phyloP scores from a whole-genome alignment of 2,797 vertebrate species.

The Myripristis jacobus region DNA sequence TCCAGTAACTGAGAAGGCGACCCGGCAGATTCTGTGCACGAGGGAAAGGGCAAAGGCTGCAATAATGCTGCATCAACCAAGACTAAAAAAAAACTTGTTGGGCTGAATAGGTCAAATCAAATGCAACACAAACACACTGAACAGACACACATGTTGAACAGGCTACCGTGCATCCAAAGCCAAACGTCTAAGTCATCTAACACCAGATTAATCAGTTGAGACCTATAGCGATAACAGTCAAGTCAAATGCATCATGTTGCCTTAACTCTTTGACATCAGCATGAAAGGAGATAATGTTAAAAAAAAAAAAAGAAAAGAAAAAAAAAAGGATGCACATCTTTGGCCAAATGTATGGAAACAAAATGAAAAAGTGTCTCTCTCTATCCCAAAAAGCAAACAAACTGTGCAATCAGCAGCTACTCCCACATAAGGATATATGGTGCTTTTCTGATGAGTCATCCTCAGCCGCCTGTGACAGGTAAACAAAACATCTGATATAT shows the following conservation, averaged over 20 bases:
- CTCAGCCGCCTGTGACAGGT: conserved; percentile 61
- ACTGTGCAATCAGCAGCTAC: conserved; percentile 48
- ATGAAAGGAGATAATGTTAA: conserved; percentile 32
- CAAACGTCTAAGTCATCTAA: conserved; percentile 2
- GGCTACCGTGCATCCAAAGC: not conserved
- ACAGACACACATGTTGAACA: conserved; percentile 9
- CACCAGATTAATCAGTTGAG: not conserved
- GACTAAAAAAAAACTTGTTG: conserved; percentile 46
- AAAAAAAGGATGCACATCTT: conserved; percentile 21
- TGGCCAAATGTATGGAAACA: conserved; percentile 21
- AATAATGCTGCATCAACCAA: conserved; percentile 54
- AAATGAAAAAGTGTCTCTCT: conserved; percentile 31
- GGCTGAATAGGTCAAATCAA: conserved; percentile 33
- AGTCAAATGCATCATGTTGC: conserved; percentile 2
- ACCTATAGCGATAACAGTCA: not conserved
- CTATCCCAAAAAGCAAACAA: conserved; percentile 41
- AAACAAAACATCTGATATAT: conserved; percentile 55
- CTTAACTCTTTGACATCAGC: conserved; percentile 57
- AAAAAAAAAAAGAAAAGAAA: too few species aligned
- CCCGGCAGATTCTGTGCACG: conserved; percentile 40
- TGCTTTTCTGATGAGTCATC: conserved; percentile 81
- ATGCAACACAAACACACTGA: conserved; percentile 5
- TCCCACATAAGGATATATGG: conserved; percentile 59
- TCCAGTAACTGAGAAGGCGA: conserved; percentile 56
- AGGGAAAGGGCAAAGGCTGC: conserved; percentile 63